phyloP scores from a whole-genome alignment of 2,113 vertebrate genomes.

The Kobus ellipsiprymnus region DNA sequence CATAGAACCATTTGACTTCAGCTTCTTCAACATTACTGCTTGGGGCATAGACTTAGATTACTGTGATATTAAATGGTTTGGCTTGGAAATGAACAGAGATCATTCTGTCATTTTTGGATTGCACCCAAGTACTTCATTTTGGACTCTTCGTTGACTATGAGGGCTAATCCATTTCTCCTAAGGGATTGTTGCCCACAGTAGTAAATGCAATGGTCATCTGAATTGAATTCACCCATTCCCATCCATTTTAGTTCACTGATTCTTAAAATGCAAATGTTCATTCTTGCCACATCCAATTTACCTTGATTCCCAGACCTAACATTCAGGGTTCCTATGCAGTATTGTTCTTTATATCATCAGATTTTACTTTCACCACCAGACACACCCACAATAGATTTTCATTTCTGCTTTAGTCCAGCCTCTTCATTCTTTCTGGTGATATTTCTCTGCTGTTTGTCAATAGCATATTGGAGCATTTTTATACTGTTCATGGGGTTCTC shows the following conservation, averaged over 20 bases:
- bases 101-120: not conserved
- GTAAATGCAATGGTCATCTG: not conserved
- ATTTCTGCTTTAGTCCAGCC: not conserved
- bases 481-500: not conserved
- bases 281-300: not conserved
- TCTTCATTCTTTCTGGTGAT: rapidly evolving
- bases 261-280: not conserved
- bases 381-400: not conserved
- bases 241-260: not conserved
- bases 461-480: not conserved
- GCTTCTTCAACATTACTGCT: not conserved
- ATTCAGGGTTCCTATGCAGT: not conserved
- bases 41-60: not conserved
- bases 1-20: not conserved
- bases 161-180: not conserved
- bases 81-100: not conserved
- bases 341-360: not conserved
- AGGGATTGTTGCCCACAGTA: not conserved
- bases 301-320: not conserved
- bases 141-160: not conserved
- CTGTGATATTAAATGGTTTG: not conserved
- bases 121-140: not conserved
- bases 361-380: not conserved
- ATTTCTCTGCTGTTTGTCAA: not conserved
- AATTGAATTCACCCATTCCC: not conserved